Percentiles rank a stretch among this genome's conserved stretches.
phyloP scores from a whole-genome alignment of 1,140 invertebrate genomes.

The Drosophila bifasciata region DNA sequence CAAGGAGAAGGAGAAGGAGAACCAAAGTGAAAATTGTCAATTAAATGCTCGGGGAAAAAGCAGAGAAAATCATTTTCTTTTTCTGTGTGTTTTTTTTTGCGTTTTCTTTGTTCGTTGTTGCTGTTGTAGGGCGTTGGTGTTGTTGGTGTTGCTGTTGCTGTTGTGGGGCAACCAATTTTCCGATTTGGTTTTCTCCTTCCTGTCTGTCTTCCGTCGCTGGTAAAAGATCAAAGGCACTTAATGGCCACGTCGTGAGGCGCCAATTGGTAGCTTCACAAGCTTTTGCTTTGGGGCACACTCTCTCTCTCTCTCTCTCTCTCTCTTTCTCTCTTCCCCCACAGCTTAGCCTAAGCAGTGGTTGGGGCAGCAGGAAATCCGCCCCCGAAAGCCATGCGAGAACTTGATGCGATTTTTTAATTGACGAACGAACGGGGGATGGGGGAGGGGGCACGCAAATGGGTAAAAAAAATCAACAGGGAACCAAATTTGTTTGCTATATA shows the following conservation, averaged over 20 bases:
- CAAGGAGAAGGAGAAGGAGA: constrained; percentile 5
- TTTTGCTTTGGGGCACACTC: not conserved
- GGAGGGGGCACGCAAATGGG: constrained; percentile 52
- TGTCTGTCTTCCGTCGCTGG: constrained; percentile 32
- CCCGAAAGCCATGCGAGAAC: constrained; percentile 32
- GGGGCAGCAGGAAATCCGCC: constrained; percentile 65
- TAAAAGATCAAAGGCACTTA: constrained; percentile 81
- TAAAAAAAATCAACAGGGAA: constrained; percentile 59
- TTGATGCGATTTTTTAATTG: constrained; percentile 70
- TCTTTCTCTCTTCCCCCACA: no score
- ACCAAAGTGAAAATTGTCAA: constrained; percentile 78
- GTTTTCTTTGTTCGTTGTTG: constrained; percentile 8
- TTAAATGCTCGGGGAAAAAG: constrained; percentile 50
- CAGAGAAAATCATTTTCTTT: constrained; percentile 45
- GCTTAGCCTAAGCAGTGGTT: no score
- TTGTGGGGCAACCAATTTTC: constrained; percentile 60
- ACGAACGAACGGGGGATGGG: no score
- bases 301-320: no score
- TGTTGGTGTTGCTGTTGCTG: constrained; percentile 13
- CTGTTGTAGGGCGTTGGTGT: constrained; percentile 3
- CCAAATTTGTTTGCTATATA: constrained; percentile 28
- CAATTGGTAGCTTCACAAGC: constrained; percentile 15
- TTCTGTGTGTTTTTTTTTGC: constrained; percentile 5
- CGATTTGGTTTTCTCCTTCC: constrained; percentile 44
- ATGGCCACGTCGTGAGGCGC: constrained; percentile 54